Base-by-base conservation (phyloP, 64 coral and sea anemone species). In the Montipora cactus region DNA sequence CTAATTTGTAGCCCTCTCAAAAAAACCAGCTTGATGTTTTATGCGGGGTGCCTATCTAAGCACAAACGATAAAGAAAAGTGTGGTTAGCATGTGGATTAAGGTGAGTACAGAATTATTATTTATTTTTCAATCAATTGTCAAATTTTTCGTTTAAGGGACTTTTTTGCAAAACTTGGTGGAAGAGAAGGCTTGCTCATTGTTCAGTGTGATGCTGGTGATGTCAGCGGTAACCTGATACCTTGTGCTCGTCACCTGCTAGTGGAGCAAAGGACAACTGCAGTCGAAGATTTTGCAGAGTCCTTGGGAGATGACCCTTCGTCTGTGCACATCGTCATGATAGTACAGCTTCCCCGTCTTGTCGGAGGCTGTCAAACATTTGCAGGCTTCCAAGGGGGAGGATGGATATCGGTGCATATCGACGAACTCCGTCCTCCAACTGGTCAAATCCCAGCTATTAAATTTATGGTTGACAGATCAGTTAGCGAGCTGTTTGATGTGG, bases 141-240 rank as follows among this genome's bases (percentile, higher is more conserved):
- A 37, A 37, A 37, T 78, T 78, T 18, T 23, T 4, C 4, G 10
- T 88, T 49, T 8, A 44, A 95, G 94, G 84, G 84, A 95, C 10
- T 95, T 92, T 44, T 92, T 95, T 57, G 76, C 81, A 44, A 77
- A 59, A 51, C 84, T 95, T 50, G 90, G 89, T 5, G 74, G 72
- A 74, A 52, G 85, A 53, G 90, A 95, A 80, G 94, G 94, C 5
- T 62, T 95, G 49, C 76, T 95, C 8, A 84, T 95, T 15, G 79
- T 95, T 72, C 94, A 95, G 78, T 95, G 94, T 50, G 90, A 89
- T 77, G 91, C 94, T 14, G 94, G 94, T 0, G 90, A 95, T 82
- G 48, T 76, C 7, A 95, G 83, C 48, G 52, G 85, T 55, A 95
- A 92, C 51, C 47, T 95, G 84, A 92, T 95, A 19, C 90, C 94